Percentiles rank a stretch among this genome's conserved stretches.
Evolutionary conservation across 2,888 invertebrate genomes (phyloP).

Genomic region (Periphyllus acericola): DNA sequence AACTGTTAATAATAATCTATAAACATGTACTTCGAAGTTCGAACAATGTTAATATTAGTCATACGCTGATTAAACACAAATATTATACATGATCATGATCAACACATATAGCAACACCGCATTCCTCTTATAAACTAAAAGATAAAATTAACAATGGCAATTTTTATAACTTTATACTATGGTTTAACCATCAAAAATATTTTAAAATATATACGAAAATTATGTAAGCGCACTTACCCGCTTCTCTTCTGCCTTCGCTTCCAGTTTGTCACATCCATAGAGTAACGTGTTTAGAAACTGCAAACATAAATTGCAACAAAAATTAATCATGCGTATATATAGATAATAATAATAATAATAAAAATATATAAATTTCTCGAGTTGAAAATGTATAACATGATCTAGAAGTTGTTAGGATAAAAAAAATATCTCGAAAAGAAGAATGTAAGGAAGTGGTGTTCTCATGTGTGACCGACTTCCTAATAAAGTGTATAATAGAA

Average conservation of each 20-base stretch:
- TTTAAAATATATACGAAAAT: background rate
- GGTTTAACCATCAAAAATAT: background rate
- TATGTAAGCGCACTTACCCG: constrained; percentile 38
- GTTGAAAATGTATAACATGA: constrained; percentile 31
- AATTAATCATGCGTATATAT: constrained; percentile 29
- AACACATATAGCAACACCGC: background rate
- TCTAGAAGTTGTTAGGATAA: constrained; percentile 24
- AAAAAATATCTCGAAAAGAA: constrained; percentile 13
- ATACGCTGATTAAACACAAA: constrained; percentile 43
- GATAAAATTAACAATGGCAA: background rate
- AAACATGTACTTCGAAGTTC: background rate
- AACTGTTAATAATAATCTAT: background rate
- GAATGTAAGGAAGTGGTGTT: constrained; percentile 37
- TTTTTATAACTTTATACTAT: background rate
- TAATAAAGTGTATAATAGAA: constrained; percentile 48
- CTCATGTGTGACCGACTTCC: constrained; percentile 55
- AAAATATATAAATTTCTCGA: constrained; percentile 34
- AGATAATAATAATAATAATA: background rate
- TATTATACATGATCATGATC: background rate
- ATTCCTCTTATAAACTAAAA: constrained; percentile 21
- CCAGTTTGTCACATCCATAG: constrained; percentile 60
- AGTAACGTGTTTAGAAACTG: constrained; percentile 61
- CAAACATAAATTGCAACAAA: constrained; percentile 40
- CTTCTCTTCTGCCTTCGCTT: constrained; percentile 59
- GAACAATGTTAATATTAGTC: constrained; percentile 28